These are phyloP conservation scores for Toxotes jaculatrix DNA, from an alignment of 2,113 vertebrate species.

Conservation along the genomic window DNA sequence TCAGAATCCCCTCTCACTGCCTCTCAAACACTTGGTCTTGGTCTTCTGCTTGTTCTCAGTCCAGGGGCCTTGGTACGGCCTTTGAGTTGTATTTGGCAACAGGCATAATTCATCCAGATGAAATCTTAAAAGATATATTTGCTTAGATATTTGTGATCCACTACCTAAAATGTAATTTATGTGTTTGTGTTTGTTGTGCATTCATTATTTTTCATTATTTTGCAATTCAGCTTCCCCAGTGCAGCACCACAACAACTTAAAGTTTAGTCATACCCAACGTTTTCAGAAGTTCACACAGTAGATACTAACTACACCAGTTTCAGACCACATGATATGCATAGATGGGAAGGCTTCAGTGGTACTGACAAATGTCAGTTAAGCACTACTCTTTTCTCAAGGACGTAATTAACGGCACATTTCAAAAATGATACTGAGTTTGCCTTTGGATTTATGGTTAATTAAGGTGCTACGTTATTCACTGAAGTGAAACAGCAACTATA, in stretches of 20 bases:
- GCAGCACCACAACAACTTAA: not conserved
- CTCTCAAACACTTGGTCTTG: constrained; percentile 34
- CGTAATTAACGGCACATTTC: not conserved
- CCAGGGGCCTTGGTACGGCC: constrained; percentile 6
- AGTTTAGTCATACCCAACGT: not conserved
- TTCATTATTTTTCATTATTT: constrained; percentile 2
- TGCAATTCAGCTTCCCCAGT: not conserved
- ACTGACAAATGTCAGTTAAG: not conserved
- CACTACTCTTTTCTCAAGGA: not conserved
- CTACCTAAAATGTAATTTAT: not conserved
- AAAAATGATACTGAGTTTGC: constrained; percentile 13
- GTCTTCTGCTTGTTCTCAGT: not conserved
- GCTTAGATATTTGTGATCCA: not conserved
- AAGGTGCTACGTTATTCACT: constrained; percentile 27
- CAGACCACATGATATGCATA: not conserved
- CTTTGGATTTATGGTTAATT: constrained; percentile 44
- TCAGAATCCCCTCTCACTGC: constrained; percentile 47
- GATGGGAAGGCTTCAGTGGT: not conserved
- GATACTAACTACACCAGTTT: not conserved
- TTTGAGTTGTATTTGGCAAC: constrained; percentile 11
- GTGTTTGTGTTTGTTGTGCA: constrained; percentile 7
- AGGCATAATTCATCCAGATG: constrained; percentile 3
- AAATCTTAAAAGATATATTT: constrained; percentile 14
- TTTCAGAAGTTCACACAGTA: not conserved
- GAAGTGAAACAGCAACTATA: constrained; percentile 13